A percentile compares a stretch with the other conserved stretches of the same genome.
phyloP scores from a whole-genome alignment of 2,113 vertebrate genomes.

The Trichechus manatus region DNA sequence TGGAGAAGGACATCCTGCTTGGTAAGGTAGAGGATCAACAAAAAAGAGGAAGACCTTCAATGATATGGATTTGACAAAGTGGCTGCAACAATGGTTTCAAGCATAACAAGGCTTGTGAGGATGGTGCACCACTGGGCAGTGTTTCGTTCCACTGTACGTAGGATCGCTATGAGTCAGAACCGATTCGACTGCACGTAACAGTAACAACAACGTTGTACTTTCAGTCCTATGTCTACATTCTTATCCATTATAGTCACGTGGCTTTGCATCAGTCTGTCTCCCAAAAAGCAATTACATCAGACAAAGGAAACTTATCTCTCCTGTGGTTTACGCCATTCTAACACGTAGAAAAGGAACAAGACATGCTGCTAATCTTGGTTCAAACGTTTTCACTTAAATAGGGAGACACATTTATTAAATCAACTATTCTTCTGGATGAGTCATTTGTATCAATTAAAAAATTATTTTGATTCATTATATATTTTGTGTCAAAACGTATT shows the following conservation, averaged over 20 bases:
- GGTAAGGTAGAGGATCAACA: too few relatives aligned
- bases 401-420: constrained; percentile 30
- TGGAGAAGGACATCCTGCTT: too few relatives aligned
- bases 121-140: too few relatives aligned
- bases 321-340: not conserved
- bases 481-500: not conserved
- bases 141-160: too few relatives aligned
- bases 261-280: not conserved
- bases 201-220: too few relatives aligned
- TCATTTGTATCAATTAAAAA: not conserved
- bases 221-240: not conserved
- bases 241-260: not conserved
- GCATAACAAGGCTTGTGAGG: too few relatives aligned
- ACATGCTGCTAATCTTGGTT: constrained; percentile 6
- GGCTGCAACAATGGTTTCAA: too few relatives aligned
- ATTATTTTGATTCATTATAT: not conserved
- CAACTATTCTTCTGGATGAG: not conserved
- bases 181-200: too few relatives aligned
- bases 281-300: constrained; percentile 16
- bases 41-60: too few relatives aligned
- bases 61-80: too few relatives aligned
- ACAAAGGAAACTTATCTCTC: constrained; percentile 3
- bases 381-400: constrained; percentile 49
- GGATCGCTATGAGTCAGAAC: too few relatives aligned
- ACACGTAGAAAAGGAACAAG: not conserved